Evolutionary conservation across 1,140 invertebrate genomes (phyloP).

Genomic region (Ditylenchus dipsaci): DNA sequence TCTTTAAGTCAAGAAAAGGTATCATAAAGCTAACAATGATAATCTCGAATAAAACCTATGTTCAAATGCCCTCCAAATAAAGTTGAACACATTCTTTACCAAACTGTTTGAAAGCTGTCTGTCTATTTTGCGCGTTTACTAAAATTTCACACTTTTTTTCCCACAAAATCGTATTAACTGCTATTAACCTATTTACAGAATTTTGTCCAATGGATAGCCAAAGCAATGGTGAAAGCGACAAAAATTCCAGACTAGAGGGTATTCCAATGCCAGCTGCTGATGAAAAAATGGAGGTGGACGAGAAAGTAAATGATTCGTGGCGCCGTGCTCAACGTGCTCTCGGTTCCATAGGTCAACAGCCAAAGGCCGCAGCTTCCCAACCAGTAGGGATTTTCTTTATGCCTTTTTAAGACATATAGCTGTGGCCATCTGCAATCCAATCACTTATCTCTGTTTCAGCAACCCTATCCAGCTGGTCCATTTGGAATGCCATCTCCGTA

Average conservation of each 20-base stretch:
- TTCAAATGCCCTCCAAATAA: too few relatives aligned
- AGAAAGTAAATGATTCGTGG: constrained; percentile 1
- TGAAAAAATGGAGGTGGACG: background rate
- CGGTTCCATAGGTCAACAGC: background rate
- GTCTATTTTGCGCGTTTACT: too few relatives aligned
- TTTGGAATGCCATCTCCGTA: background rate
- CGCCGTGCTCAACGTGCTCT: constrained; percentile 4
- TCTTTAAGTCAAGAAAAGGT: too few relatives aligned
- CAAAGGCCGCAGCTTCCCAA: background rate
- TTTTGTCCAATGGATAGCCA: too few relatives aligned
- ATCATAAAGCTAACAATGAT: too few relatives aligned
- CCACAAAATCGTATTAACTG: too few relatives aligned
- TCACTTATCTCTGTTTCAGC: background rate
- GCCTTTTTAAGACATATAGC: background rate
- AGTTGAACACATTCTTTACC: too few relatives aligned
- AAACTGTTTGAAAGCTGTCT: too few relatives aligned
- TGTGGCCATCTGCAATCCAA: background rate
- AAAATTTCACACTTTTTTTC: too few relatives aligned
- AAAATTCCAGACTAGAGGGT: background rate
- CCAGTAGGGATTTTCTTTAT: too few relatives aligned
- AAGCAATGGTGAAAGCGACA: too few relatives aligned
- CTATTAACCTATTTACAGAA: too few relatives aligned
- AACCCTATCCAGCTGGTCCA: background rate
- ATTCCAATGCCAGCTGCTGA: background rate
- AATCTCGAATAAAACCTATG: background rate